phyloP scores from a whole-genome alignment of 2,888 invertebrate species.

The Tethea ocularis region DNA sequence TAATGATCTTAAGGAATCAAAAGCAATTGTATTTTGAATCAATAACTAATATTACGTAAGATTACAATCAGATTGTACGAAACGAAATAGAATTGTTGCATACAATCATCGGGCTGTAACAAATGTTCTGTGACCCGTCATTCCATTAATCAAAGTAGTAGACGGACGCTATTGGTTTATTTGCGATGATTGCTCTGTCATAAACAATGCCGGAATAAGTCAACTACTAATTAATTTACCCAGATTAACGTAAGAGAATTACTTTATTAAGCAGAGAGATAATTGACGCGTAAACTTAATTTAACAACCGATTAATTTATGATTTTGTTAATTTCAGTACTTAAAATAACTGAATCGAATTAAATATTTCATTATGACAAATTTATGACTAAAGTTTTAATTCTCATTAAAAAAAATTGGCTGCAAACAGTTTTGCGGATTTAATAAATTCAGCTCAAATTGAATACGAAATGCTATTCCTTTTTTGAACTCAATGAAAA shows the following conservation, averaged over 20 bases:
- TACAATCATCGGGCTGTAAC: constrained; percentile 47
- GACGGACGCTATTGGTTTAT: constrained; percentile 41
- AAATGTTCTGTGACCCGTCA: constrained; percentile 49
- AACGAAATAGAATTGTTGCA: constrained; percentile 22
- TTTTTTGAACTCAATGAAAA: too few relatives aligned
- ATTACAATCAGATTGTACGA: constrained; percentile 18
- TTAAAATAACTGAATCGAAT: background rate
- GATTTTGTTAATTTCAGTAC: background rate
- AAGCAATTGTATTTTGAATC: constrained; percentile 48
- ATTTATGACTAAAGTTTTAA: background rate
- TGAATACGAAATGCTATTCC: too few relatives aligned
- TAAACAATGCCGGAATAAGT: constrained; percentile 27
- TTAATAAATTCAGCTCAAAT: too few relatives aligned
- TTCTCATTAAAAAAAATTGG: background rate
- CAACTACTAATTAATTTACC: constrained; percentile 10
- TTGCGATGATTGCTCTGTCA: constrained; percentile 27
- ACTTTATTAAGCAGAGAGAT: background rate
- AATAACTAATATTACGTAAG: constrained; percentile 43
- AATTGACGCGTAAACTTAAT: constrained; percentile 1
- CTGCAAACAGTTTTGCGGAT: too few relatives aligned
- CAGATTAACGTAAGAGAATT: constrained; percentile 5
- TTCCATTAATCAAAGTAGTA: constrained; percentile 66
- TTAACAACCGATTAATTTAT: background rate
- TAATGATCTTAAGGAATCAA: constrained; percentile 49
- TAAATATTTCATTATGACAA: too few relatives aligned